Evolutionary conservation across 2,888 invertebrate genomes (phyloP).

Genomic region (Tethea ocularis): DNA sequence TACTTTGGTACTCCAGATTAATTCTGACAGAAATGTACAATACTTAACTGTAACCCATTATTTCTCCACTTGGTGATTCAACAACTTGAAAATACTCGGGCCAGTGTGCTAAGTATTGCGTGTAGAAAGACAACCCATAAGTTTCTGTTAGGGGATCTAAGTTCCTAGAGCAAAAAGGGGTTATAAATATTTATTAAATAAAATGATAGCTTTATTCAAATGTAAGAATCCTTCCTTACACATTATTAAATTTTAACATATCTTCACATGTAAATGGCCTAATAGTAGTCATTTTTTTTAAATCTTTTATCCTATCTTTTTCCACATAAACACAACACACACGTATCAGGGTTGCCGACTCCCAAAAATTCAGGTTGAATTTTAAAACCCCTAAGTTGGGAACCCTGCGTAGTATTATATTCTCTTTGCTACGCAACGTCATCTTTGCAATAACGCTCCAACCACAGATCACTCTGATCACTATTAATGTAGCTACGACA

Average conservation of each 20-base stretch:
- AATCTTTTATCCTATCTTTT: too few species aligned
- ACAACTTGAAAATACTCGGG: conserved; percentile 99
- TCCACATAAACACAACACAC: too few species aligned
- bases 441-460: too few species aligned
- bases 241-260: conserved; percentile 97
- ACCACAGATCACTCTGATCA: too few species aligned
- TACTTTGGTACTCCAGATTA: too few species aligned
- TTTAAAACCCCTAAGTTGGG: too few species aligned
- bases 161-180: conserved; percentile 86
- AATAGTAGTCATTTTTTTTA: conserved; percentile 96
- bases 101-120: conserved; percentile 99
- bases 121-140: conserved; percentile 97
- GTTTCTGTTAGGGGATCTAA: conserved; percentile 99
- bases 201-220: conserved; percentile 7
- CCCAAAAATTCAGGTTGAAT: too few species aligned
- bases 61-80: conserved; percentile 97
- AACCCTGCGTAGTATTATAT: too few species aligned
- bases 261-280: conserved; percentile 97
- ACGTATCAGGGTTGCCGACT: too few species aligned
- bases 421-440: too few species aligned
- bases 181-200: background rate
- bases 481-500: too few species aligned
- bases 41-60: conserved; percentile 99
- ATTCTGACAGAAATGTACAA: too few species aligned
- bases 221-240: conserved; percentile 85